These are phyloP conservation scores for Leptinotarsa peninsularis DNA, from an alignment of 2,888 invertebrate genomes.

Conservation along the genomic window DNA sequence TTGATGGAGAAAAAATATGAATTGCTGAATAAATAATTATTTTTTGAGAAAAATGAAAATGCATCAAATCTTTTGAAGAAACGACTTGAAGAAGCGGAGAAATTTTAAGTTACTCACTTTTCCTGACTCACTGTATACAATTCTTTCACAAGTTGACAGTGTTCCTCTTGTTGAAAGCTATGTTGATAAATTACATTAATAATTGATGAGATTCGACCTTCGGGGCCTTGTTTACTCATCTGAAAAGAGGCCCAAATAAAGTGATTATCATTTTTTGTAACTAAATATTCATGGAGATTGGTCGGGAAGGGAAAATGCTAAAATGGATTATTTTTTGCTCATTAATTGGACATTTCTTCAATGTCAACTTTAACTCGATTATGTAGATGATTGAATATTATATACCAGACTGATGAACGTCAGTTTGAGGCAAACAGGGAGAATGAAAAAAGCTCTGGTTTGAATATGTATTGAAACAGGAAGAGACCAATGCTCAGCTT, in stretches of 20 bases:
- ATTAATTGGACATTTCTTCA: neutral
- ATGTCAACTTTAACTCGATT: neutral
- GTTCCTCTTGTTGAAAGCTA: neutral
- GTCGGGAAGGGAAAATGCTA: constrained; percentile 1
- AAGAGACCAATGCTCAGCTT: too few species aligned
- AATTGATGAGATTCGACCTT: constrained; percentile 14
- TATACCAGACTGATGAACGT: neutral
- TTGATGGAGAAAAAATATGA: too few species aligned
- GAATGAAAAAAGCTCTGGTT: too few species aligned
- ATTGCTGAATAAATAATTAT: too few species aligned
- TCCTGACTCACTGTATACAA: too few species aligned
- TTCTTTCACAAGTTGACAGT: neutral
- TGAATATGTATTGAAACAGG: too few species aligned
- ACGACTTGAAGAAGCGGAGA: too few species aligned
- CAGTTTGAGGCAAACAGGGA: too few species aligned
- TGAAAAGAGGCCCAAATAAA: neutral
- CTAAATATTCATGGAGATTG: constrained; percentile 12
- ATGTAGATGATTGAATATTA: neutral
- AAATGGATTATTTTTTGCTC: constrained; percentile 6
- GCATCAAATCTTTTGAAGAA: too few species aligned
- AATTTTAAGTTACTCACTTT: too few species aligned
- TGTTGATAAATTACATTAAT: neutral
- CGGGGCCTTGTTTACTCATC: constrained; percentile 6
- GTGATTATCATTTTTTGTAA: constrained; percentile 14
- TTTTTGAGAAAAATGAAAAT: too few species aligned